Percentiles rank a stretch among this genome's conserved stretches.
These are phyloP conservation scores for Folsomia candida DNA, from an alignment of 2,888 invertebrate species.

Conservation along the genomic window DNA sequence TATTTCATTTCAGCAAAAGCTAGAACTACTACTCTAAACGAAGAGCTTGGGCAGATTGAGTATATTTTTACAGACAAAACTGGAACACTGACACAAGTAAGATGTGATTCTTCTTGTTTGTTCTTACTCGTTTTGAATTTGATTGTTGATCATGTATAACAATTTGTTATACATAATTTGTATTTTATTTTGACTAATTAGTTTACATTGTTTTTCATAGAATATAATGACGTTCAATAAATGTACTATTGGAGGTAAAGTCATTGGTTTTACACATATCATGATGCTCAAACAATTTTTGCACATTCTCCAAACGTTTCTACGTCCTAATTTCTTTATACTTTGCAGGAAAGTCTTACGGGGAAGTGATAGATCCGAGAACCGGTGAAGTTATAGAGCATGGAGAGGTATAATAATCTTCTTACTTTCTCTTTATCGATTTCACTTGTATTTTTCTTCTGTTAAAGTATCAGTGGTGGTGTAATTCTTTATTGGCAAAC, in stretches of 20 bases:
- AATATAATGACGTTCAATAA: slow-evolving; percentile 99
- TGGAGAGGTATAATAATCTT: slow-evolving; percentile 75
- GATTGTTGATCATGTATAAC: no score
- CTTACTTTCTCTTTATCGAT: slow-evolving; percentile 4
- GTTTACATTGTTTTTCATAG: slow-evolving; percentile 59
- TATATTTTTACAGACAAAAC: slow-evolving; percentile 99
- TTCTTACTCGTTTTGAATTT: neutral
- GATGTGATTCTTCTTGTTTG: neutral
- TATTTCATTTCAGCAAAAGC: slow-evolving; percentile 68
- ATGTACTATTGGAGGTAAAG: slow-evolving; percentile 91
- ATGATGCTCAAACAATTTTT: no score
- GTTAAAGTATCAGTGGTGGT: neutral
- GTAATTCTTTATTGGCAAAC: no score
- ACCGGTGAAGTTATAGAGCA: slow-evolving; percentile 85
- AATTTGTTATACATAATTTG: no score
- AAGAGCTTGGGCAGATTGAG: slow-evolving; percentile 97
- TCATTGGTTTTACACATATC: no score
- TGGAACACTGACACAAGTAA: slow-evolving; percentile 85
- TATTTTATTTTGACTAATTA: neutral
- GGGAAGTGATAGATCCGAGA: slow-evolving; percentile 81
- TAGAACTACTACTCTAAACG: slow-evolving; percentile 95
- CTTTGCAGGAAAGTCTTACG: slow-evolving; percentile 82
- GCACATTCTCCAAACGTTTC: no score
- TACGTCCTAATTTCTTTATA: no score
- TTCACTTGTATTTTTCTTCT: slow-evolving; percentile 2